Base-by-base conservation (phyloP, 2,888 invertebrate species). In the Drosophila mettleri region DNA sequence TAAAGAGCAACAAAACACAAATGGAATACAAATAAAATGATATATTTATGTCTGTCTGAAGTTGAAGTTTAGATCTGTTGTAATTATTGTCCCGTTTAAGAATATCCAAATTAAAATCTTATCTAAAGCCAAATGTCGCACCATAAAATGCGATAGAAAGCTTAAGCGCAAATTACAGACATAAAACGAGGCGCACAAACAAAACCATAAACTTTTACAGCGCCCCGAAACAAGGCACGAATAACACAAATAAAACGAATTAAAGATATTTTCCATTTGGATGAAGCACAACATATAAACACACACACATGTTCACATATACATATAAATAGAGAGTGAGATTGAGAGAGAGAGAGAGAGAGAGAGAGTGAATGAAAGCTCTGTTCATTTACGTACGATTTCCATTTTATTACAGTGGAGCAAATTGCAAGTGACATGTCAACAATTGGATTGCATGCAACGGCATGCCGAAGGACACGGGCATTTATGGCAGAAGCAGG, bases 371-470 rank as follows among this genome's bases (percentile, higher is more conserved):
- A 0, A n/a, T n/a, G 31, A 31, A 8, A 20, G 16, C 5, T 45
- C 41, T 49, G 46, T 58, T 52, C 22, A 72, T 77, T 59, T 55
- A 54, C 68, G 59, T 68, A 45, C 55, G 70, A 70, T 89, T 71
- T 74, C 55, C 62, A 69, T 76, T 79, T 80, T 67, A 78, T 80
- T 83, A 74, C 81, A 92, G 92, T 92, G 92, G 92, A 92, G 91
- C 80, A 92, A 92, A 88, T 89, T 92, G 82, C 90, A 92, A 87
- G 89, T 91, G 80, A 92, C 92, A 80, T 91, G 92, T 74, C 92
- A 92, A 86, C 92, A 92, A 90, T 90, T 92, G 86, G 92, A 92
- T 87, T 92, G 92, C 80, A 92, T 92, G 92, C 91, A 92, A 75
- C 91, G 92, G 51, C 92, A 92, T 84, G 92, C 92, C 78, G 92